Base-by-base conservation (phyloP, 2,113 vertebrate genomes). In the Gila orcuttii region DNA sequence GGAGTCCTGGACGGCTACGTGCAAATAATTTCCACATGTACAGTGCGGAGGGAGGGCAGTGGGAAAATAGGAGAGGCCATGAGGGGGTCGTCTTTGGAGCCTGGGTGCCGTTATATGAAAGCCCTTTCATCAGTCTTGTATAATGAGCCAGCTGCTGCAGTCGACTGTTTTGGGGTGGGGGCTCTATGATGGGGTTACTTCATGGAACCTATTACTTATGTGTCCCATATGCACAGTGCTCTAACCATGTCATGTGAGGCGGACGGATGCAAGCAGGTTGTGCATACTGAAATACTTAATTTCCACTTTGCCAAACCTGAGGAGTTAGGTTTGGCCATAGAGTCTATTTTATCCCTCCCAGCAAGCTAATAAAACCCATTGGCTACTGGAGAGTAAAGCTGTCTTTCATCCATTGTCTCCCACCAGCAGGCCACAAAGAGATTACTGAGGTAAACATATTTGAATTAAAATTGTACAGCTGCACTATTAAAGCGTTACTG, bases 1-100 rank as follows among this genome's bases (percentile, higher is more conserved):
- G 77, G 73, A 66, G 89, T 89, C 74, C 79, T 47, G 55, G 12
- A 73, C 66, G 33, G 42, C 84, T 88, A 83, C 68, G 74, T 81
- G 86, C 83, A 87, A 92, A 93, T 92, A 52, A 85, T 81, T 93
- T 92, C 91, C 92, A 92, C 86, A 87, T 95, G 93, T 91, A 87
- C 55, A 83, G 66, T 69, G 47, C 21, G 33, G 52, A n/a, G 81
- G 74, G 31, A 36, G 64, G 9, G 79, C 10, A 82, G n/a, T 69
- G 39, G 19, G 42, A 47, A 45, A 39, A 45, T 69, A 55, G 50
- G 25, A 82, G 39, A 86, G 60, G 50, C 76, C 17, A n/a, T 23
- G 15, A 39, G 74, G 73, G 25, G 86, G 82, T 88, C 76, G 83
- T 88, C 47, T 23, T 28, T 79, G 79, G 74, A 80, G 60, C 85